Evolutionary conservation across 1,140 invertebrate species (phyloP), one percentile per base, ranked within the genome.

Genomic region (Neodiprion virginianus): DNA sequence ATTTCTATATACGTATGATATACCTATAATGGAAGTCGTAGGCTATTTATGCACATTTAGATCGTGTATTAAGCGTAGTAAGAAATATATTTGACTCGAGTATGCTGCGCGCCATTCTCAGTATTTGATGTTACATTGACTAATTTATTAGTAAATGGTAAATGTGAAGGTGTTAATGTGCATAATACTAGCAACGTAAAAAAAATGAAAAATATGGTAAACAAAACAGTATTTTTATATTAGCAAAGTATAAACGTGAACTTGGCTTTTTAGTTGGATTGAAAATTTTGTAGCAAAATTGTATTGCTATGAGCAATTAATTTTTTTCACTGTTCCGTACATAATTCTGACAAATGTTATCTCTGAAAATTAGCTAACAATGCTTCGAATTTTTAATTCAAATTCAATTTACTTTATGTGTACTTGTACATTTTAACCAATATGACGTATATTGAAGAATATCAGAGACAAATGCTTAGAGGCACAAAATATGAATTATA

Each of bases 141-240:
- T 14, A 14, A 21, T 65, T 17, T 14, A 14, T 14, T 14, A 65
- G 17, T 40, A 40, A 40, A 40, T 40, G 28, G 2, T 40, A 40
- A 40, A 40, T 40, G 12, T 65, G 17, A 65, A 65, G 61, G 61
- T 65, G 61, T 65, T 17, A 21, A 75, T 77, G 78, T 79, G 72
- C 78, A 80, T 75, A 80, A 75, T 81, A 78, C 74, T 81, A 82
- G 74, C 71, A 76, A 77, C 79, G 67, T 78, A 75, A 73, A 75
- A 75, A 40, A 40, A 40, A 4, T 61, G 53, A 75, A 79, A 72
- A 79, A 80, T 80, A 82, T 82, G 75, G 78, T 81, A 82, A 82
- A 81, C 77, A 81, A 78, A 83, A 82, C 83, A 85, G 84, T 84
- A 85, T 85, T 85, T 85, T 85, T 85, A 83, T 84, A 85, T 85